Percentiles rank a stretch among this genome's conserved stretches.
These are phyloP conservation scores for Oscheius sp. DNA, from an alignment of 1,140 invertebrate genomes.

Conservation along the genomic window DNA sequence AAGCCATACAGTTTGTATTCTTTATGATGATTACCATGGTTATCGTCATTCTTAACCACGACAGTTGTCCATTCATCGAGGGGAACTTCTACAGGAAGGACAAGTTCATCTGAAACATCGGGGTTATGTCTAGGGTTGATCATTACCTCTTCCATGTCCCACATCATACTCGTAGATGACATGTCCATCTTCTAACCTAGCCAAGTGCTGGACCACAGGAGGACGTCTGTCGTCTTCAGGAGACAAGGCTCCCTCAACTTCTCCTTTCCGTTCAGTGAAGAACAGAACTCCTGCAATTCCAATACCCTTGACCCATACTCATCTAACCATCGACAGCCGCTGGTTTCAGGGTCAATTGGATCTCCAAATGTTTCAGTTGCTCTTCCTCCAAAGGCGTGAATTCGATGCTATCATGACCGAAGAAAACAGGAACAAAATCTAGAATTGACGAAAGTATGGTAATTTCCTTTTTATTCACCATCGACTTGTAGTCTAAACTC, in stretches of 20 bases:
- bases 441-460: constrained; percentile 3
- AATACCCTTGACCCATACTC: neutral
- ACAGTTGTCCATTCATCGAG: constrained; percentile 21
- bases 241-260: neutral
- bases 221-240: neutral
- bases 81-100: neutral
- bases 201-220: constrained; percentile 10
- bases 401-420: constrained; percentile 45
- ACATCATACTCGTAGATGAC: constrained; percentile 45
- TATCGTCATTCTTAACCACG: neutral
- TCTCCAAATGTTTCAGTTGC: constrained; percentile 46
- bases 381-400: constrained; percentile 46
- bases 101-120: constrained; percentile 12
- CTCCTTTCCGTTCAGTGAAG: constrained; percentile 32
- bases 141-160: constrained; percentile 40
- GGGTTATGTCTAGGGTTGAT: neutral
- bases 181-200: constrained; percentile 42
- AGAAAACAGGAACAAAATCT: constrained; percentile 53
- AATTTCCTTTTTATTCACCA: neutral
- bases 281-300: constrained; percentile 33
- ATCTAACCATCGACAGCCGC: constrained; percentile 36
- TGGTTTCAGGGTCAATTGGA: constrained; percentile 50
- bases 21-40: constrained; percentile 6
- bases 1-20: too few relatives aligned
- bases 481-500: constrained; percentile 22